Conservation (phyloP, 2,888 invertebrate genomes). For the Eilema sororculum region DNA sequence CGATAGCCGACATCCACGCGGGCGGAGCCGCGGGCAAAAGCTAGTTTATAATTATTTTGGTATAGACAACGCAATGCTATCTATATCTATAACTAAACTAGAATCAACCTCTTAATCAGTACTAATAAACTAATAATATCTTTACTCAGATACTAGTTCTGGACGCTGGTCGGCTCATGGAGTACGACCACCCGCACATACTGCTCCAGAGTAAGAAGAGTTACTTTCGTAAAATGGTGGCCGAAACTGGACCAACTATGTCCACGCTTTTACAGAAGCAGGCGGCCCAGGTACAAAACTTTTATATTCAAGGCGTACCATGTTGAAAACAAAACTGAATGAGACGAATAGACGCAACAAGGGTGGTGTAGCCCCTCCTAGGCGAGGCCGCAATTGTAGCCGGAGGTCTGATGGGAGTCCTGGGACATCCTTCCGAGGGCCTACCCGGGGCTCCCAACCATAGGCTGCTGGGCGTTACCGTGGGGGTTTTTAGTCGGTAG, state of each 20-base stretch:
- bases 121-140: background rate
- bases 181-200: constrained; percentile 91
- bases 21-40: too few species aligned
- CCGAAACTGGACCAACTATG: constrained; percentile 89
- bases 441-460: too few species aligned
- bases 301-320: background rate
- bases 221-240: constrained; percentile 88
- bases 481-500: too few species aligned
- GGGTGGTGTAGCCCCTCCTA: too few species aligned
- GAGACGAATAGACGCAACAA: too few species aligned
- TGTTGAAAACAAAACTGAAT: too few species aligned
- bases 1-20: too few species aligned
- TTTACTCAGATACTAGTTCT: constrained; percentile 86
- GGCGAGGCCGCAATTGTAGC: too few species aligned
- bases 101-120: background rate
- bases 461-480: too few species aligned
- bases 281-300: constrained; percentile 85
- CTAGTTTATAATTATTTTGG: too few species aligned
- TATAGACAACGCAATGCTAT: background rate
- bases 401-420: too few species aligned
- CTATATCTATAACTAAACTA: background rate
- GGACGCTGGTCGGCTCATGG: constrained; percentile 88
- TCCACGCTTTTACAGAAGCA: constrained; percentile 87
- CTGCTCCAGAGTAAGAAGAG: constrained; percentile 87
- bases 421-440: too few species aligned